A percentile compares a stretch with the other conserved stretches of the same genome.
phyloP scores from a whole-genome alignment of 37 sponge, comb jelly and placozoan species.

The Mnemiopsis leidyi region DNA sequence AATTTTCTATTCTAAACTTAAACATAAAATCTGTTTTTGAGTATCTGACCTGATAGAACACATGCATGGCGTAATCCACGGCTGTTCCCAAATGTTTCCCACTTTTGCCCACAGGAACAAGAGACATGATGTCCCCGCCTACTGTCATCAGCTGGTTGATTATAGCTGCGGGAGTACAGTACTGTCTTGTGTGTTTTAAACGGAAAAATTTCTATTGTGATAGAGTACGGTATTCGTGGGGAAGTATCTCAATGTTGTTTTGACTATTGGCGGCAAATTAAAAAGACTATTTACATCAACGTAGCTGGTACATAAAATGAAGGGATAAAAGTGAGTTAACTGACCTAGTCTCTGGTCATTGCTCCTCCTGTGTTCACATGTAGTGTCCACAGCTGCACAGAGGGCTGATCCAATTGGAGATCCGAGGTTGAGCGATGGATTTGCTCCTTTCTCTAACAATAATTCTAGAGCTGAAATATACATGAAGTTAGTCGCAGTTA shows the following conservation, averaged over 20 bases:
- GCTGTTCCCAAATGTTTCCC: conserved; percentile 67
- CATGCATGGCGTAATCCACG: conserved; percentile 74
- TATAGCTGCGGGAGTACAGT: neutral
- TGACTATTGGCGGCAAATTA: no score
- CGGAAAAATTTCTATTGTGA: no score
- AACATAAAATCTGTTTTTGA: no score
- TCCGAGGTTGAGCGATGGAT: conserved; percentile 75
- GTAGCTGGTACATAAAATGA: no score
- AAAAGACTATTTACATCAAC: no score
- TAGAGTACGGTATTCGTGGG: no score
- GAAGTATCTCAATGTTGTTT: no score
- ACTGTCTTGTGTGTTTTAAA: no score
- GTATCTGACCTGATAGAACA: conserved; percentile 72
- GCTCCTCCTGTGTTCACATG: conserved; percentile 1
- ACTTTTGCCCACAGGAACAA: conserved; percentile 67
- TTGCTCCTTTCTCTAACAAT: conserved; percentile 72
- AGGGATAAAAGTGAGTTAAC: no score
- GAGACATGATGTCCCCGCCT: conserved; percentile 69
- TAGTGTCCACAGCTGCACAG: conserved; percentile 67
- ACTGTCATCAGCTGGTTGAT: conserved; percentile 66
- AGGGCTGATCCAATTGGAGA: conserved; percentile 74
- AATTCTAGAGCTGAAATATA: conserved; percentile 71
- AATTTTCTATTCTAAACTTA: no score
- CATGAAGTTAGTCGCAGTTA: no score
- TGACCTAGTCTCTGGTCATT: conserved; percentile 23